Evolutionary conservation across 30 jellyfish, hydroid and myxozoan species (phyloP).

Genomic region (Cassiopea andromeda): DNA sequence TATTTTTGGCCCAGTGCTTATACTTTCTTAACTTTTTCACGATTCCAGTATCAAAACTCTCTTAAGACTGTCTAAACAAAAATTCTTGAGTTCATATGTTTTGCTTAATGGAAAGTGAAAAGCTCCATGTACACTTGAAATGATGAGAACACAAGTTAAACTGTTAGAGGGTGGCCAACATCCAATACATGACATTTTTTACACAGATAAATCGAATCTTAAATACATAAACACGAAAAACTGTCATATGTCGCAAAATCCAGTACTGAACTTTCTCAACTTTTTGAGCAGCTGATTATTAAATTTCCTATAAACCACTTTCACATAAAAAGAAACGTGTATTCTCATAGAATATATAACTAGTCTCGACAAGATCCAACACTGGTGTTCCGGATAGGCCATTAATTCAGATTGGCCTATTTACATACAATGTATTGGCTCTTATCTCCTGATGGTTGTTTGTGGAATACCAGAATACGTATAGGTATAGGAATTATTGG

Average conservation of each 20-base stretch:
- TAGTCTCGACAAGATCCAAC: too few relatives aligned
- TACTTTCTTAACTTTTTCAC: background rate
- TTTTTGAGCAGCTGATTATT: background rate
- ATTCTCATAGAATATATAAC: background rate
- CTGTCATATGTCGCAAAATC: background rate
- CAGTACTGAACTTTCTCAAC: background rate
- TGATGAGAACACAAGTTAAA: too few relatives aligned
- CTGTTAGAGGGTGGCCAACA: background rate
- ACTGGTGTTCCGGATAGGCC: too few relatives aligned
- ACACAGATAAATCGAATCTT: background rate
- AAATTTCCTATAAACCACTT: background rate
- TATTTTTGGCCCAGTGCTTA: background rate
- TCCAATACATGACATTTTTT: background rate
- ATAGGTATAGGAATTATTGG: too few relatives aligned
- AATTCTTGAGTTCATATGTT: background rate
- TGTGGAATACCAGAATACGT: too few relatives aligned
- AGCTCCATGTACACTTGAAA: background rate
- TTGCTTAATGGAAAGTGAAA: background rate
- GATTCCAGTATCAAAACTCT: background rate
- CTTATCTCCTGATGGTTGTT: too few relatives aligned
- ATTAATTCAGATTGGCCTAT: too few relatives aligned
- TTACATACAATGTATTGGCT: too few relatives aligned
- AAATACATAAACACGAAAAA: background rate
- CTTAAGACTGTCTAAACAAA: background rate
- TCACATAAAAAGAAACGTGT: background rate